A percentile compares a stretch with the other conserved stretches of the same genome.
phyloP scores from a whole-genome alignment of 2,797 vertebrate genomes.

The Steatocranus sp. region DNA sequence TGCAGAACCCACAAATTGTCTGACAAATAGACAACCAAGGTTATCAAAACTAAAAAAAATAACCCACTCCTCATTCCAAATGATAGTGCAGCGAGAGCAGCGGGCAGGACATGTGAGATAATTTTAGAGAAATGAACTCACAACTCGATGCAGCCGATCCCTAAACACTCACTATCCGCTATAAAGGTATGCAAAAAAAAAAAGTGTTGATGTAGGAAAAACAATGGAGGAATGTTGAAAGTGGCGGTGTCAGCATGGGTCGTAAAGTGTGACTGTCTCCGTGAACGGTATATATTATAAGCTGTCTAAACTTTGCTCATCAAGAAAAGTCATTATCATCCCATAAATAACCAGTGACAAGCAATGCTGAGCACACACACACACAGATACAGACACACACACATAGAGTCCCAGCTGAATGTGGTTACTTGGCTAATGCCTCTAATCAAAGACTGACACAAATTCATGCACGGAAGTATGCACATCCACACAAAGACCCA shows the following conservation, averaged over 20 bases:
- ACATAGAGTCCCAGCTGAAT: conserved; percentile 61
- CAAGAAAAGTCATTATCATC: conserved; percentile 60
- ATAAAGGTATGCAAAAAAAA: conserved; percentile 35
- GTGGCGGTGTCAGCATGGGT: conserved; percentile 56
- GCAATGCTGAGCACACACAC: conserved; percentile 43
- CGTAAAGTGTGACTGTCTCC: conserved; percentile 27
- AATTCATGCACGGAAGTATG: conserved; percentile 25
- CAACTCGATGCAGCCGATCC: conserved; percentile 4
- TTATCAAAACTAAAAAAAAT: not conserved
- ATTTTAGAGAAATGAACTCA: conserved; percentile 53
- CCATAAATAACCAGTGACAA: conserved; percentile 70
- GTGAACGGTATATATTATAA: conserved; percentile 46
- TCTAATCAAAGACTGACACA: conserved; percentile 56
- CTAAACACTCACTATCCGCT: conserved; percentile 15
- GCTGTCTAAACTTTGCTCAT: conserved; percentile 54
- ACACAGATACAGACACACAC: conserved; percentile 45
- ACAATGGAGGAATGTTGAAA: conserved; percentile 59
- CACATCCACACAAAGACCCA: not conserved
- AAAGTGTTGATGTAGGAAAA: conserved; percentile 61
- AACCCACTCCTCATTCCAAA: conserved; percentile 14
- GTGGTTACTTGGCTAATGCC: conserved; percentile 55
- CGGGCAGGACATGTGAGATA: conserved; percentile 12
- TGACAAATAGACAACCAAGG: conserved; percentile 34
- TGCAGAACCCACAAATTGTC: conserved; percentile 10
- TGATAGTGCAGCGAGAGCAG: conserved; percentile 11